Base-by-base conservation (phyloP, 2,888 invertebrate genomes). In the Anthrax anthrax region DNA sequence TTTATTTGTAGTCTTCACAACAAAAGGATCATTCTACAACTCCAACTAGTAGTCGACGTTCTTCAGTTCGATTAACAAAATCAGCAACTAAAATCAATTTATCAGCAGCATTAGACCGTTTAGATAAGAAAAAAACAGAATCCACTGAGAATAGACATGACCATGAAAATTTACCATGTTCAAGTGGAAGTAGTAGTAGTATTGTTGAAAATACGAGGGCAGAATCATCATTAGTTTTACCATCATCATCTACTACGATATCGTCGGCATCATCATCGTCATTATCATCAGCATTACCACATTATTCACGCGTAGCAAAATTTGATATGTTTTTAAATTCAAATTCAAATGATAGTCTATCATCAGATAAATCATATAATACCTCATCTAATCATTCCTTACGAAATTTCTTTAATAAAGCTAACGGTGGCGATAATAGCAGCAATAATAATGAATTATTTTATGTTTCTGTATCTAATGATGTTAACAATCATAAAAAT, bases 71-170 rank as follows among this genome's bases (percentile, higher is more conserved):
- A 51, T 55, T 66, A 53, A 63, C 60, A 53, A 67, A 66, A 58
- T 66, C 69, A 56, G 63, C 63, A 58, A 65, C 65, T 57, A 69
- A 69, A 60, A 56, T 65, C 34, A 69, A 67, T 57, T 56, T 68
- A 52, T 58, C 63, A 51, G 57, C 60, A 43, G 54, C 62, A 45
- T 53, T 67, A 54, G 58, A 52, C 41, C 41, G 47, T 19, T 19
- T 44, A 42, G 42, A 36, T 29, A 40, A 43, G 37, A 41, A 43
- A 18, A 44, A 29, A 40, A 18, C n/a, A 14, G 19, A 27, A 23
- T 10, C 10, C 36, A 9, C 17, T 13, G 18, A 41, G 18, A 5
- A 39, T 34, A 12, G 10, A 17, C 27, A 39, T 16, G 37, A 42
- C 27, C 37, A 27, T 18, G 41, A 46, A 18, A 18, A 18, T 46